Evolutionary conservation across 2,888 invertebrate species (phyloP).

Genomic region (Schizaphis graminum): DNA sequence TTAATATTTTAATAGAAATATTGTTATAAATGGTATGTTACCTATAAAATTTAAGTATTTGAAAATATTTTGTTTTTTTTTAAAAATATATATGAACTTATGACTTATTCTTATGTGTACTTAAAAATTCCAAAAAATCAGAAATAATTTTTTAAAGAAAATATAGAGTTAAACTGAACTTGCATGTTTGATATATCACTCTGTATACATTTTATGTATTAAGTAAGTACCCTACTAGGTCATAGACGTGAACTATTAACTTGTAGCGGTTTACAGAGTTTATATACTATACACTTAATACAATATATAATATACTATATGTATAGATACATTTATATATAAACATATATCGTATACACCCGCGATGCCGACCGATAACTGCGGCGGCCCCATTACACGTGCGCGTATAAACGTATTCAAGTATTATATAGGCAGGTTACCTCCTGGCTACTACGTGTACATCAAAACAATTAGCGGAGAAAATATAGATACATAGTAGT

Average conservation of each 20-base stretch:
- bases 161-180: neutral
- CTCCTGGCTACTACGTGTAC: neutral
- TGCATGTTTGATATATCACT: neutral
- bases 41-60: neutral
- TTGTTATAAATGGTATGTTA: too few species aligned
- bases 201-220: neutral
- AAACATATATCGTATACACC: neutral
- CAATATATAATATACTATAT: neutral
- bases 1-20: too few species aligned
- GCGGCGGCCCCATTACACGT: neutral
- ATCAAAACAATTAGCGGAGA: slow-evolving; percentile 18
- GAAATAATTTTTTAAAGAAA: neutral
- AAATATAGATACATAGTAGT: neutral
- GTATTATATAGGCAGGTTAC: neutral
- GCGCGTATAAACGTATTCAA: slow-evolving; percentile 9
- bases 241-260: neutral
- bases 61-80: neutral
- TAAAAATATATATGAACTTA: too few species aligned
- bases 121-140: neutral
- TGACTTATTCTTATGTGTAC: neutral
- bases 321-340: neutral
- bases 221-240: neutral
- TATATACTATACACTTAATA: neutral
- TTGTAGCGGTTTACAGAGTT: neutral
- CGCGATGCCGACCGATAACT: slow-evolving; percentile 32